These are phyloP conservation scores for Chrysochloris asiatica DNA, from an alignment of 2,113 vertebrate genomes.

Conservation along the genomic window DNA sequence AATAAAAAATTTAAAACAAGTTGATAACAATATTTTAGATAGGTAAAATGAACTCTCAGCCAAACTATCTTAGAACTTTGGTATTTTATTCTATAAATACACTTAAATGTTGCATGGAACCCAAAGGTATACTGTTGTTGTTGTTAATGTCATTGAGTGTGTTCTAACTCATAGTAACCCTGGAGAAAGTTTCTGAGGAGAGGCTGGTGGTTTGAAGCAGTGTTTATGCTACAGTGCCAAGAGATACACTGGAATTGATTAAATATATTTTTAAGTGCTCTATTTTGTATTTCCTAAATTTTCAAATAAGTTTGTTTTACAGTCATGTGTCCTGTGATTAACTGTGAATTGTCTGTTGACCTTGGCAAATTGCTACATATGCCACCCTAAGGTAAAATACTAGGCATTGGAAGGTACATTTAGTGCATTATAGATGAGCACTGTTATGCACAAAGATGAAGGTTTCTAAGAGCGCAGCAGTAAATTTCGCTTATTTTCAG, in stretches of 20 bases:
- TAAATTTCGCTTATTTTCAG: slow-evolving; percentile 8
- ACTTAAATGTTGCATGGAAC: too few relatives aligned
- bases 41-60: too few relatives aligned
- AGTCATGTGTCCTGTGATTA: neutral
- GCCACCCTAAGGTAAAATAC: neutral
- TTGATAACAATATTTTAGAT: neutral
- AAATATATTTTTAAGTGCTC: neutral
- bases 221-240: too few relatives aligned
- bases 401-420: neutral
- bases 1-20: neutral
- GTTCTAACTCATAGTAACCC: too few relatives aligned
- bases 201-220: too few relatives aligned
- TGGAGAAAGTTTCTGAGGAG: too few relatives aligned
- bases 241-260: slow-evolving; percentile 22
- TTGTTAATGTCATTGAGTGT: too few relatives aligned
- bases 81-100: too few relatives aligned
- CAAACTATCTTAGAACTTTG: too few relatives aligned
- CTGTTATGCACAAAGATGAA: neutral
- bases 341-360: neutral
- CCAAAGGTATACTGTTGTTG: too few relatives aligned
- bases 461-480: slow-evolving; percentile 33
- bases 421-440: neutral
- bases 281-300: neutral
- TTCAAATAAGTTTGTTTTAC: neutral
- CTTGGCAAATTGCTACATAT: neutral